Base-by-base conservation (phyloP, 2,797 vertebrate species). In the Vireo griseus region DNA sequence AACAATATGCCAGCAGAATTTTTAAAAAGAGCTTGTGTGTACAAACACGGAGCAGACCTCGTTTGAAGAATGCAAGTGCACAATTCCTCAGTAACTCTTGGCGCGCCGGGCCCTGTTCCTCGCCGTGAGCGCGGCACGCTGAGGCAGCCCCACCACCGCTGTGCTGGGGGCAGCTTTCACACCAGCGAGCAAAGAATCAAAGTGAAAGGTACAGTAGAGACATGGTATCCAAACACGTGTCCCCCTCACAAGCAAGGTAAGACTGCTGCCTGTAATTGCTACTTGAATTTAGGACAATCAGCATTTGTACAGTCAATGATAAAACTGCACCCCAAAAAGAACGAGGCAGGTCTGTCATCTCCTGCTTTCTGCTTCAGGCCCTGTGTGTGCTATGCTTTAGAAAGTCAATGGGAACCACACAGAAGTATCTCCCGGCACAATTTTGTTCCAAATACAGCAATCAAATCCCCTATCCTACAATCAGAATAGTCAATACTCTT, bases 1-100 rank as follows among this genome's bases (percentile, higher is more conserved):
- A 97, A 98, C 98, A 98, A 97, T 98, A 98, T 97, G 98, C 98
- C 97, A 94, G 97, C 96, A 97, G 98, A 98, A 98, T 98, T 96
- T 97, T 97, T 95, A 98, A 98, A 96, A 96, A 97, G 96, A 97
- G 95, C 79, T 39, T 69, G 97, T 97, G 98, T 98, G 97, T 98
- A 98, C 97, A 98, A 98, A 98, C 97, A 98, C 28, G 96, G 94
- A 97, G 91, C 76, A 47, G 95, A 78, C 92, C 85, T 96, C 81
- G 86, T 97, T 97, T 97, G 89, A 95, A 97, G 96, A 88, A 97
- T 42, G 92, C 73, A 61, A 97, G 94, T 16, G 47, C 92, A 88
- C 84, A 57, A 50, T 59, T 93, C 85, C 89, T 66, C 90, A 42
- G 97, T 98, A 97, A 98, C 97, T 89, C 90, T 92, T 67, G 63